Percentiles rank a stretch among this genome's conserved stretches.
Evolutionary conservation across 2,888 invertebrate species (phyloP).

Genomic region (Odiellus spinosus): DNA sequence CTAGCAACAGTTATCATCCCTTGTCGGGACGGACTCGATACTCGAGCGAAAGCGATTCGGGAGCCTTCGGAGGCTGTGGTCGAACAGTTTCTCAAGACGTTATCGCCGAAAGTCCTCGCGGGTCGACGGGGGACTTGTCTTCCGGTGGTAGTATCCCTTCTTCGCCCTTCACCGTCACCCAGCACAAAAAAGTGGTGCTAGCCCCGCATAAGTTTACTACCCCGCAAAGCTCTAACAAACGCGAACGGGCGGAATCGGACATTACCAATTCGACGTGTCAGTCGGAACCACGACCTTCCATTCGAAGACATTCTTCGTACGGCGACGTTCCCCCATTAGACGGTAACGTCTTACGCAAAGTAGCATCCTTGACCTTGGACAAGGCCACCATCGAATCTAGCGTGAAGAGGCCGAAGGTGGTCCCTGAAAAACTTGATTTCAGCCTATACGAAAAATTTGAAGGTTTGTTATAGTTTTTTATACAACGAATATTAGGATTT

Average conservation of each 20-base stretch:
- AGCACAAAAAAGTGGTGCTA: slow-evolving; percentile 16
- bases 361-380: slow-evolving; percentile 63
- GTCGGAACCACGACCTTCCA: slow-evolving; percentile 3
- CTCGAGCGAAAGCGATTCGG: too few relatives aligned
- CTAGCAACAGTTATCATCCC: too few relatives aligned
- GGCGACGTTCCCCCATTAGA: slow-evolving; percentile 17
- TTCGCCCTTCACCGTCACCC: slow-evolving; percentile 12
- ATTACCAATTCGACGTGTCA: slow-evolving; percentile 10
- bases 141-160: slow-evolving; percentile 2
- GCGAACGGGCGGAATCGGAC: slow-evolving; percentile 10
- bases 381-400: slow-evolving; percentile 49
- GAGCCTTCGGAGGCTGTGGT: too few relatives aligned
- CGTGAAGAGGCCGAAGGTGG: slow-evolving; percentile 52
- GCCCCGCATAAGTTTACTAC: slow-evolving; percentile 13
- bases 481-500: too few relatives aligned
- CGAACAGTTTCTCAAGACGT: too few relatives aligned
- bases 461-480: slow-evolving; percentile 49
- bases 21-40: too few relatives aligned
- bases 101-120: too few relatives aligned
- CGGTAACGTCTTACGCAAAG: slow-evolving; percentile 57
- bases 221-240: slow-evolving; percentile 6
- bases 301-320: slow-evolving; percentile 14
- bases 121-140: too few relatives aligned
- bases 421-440: slow-evolving; percentile 72
- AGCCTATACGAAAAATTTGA: slow-evolving; percentile 79